Evolutionary conservation across 2,113 vertebrate genomes (phyloP).

Genomic region (Pelodiscus sinensis): DNA sequence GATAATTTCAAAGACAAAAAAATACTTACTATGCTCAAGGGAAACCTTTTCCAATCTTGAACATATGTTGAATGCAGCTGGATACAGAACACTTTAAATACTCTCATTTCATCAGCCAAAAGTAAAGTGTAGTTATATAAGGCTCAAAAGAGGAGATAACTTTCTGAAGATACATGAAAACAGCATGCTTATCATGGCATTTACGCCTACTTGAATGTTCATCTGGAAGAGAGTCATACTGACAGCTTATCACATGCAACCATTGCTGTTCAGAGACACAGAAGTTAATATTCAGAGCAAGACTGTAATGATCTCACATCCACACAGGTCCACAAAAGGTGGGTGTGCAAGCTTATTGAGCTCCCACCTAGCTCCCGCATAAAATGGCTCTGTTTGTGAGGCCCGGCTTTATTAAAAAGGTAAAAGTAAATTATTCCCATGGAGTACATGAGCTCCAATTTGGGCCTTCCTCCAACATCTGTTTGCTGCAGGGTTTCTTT

Average conservation of each 20-base stretch:
- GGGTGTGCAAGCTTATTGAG: constrained; percentile 33
- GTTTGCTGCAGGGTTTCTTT: not conserved
- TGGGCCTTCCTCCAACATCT: not conserved
- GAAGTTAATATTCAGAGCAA: constrained; percentile 57
- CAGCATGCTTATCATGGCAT: constrained; percentile 70
- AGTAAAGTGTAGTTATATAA: constrained; percentile 63
- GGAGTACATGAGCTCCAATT: not conserved
- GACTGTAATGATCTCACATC: constrained; percentile 65
- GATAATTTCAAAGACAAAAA: not conserved
- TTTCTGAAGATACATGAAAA: constrained; percentile 57
- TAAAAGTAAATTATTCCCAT: not conserved
- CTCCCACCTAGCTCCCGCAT: not conserved
- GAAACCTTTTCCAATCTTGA: not conserved
- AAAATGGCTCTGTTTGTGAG: constrained; percentile 20
- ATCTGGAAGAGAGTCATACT: constrained; percentile 63
- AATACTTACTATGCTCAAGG: not conserved
- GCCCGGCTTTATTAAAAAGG: constrained; percentile 1
- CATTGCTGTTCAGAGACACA: constrained; percentile 70
- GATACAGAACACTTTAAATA: not conserved
- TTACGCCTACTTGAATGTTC: constrained; percentile 71
- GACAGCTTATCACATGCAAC: constrained; percentile 64
- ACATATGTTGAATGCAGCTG: not conserved
- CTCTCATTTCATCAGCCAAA: constrained; percentile 13
- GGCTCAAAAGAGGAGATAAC: constrained; percentile 53
- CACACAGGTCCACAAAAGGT: not conserved